Evolutionary conservation across 2,797 vertebrate species (phyloP), one percentile per base, ranked within the genome.

Genomic region (Podarcis lilfordi): DNA sequence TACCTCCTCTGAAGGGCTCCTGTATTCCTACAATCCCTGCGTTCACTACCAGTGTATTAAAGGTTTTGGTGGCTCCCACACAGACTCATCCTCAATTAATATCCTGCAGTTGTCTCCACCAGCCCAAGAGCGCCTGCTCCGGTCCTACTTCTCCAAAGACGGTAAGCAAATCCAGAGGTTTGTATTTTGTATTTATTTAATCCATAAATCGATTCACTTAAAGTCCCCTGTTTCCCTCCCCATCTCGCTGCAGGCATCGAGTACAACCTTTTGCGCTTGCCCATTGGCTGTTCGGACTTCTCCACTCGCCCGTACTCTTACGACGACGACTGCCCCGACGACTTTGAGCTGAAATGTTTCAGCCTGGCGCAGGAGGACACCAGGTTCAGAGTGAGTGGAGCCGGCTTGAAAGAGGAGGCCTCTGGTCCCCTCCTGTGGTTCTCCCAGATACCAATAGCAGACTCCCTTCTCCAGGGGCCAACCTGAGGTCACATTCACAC

Each of bases 231-330:
- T 19, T 74, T 21, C 3, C 23, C 10, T 0, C 10, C 27, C 27
- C 80, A 23, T 55, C n/a, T 45, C 80, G 10, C 79, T 59, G 27
- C 94, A 99, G 99, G 99, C 86, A 98, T 99, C 2, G 98, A 98
- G 90, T 99, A 99, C 96, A 99, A 95, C 80, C 96, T 99, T 1
- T 90, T 99, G 40, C 97, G 98, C 9, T 97, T 98, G 4, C 99
- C 99, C 7, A 98, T 99, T 97, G 99, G 97, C 84, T 98, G 98
- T 95, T 99, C 98, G 3, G 99, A 99, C 95, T 99, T 99, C 95
- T 99, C 99, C 86, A 98, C 97, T 10, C 97, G 96, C 0, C 91
- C 95, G 71, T 99, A 99, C 95, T 98, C 98, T 0, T 99, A 99
- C 0, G 98, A 96, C 0, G 98, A 97, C 0, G 98, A 99, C 0